Evolutionary conservation across 2,113 vertebrate genomes (phyloP), one percentile per base, ranked within the genome.

Genomic region (Pterophyllum scalare): DNA sequence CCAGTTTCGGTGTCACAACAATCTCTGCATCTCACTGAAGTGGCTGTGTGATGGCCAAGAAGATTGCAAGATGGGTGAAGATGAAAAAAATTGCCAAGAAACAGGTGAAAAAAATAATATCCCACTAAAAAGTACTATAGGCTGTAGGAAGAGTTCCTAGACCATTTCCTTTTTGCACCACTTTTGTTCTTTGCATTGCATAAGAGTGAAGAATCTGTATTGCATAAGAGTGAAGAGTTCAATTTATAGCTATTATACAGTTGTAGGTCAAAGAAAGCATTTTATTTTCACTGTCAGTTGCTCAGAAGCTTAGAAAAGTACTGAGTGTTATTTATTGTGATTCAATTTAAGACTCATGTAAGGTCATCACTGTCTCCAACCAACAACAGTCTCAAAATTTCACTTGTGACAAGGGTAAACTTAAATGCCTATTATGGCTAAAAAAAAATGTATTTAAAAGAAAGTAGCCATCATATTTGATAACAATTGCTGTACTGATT

Each of bases 1-100:
- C 90, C 98, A 99, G 85, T 99, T 98, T 81, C 97, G 96, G 77
- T 99, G 98, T 90, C 96, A 97, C 84, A 99, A 97, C 19, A 97
- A 97, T 87, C 97, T 98, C 56, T 99, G 98, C 91, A 98, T 99
- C 93, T 96, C 97, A 5, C 90, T 93, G 0, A 98, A 97, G 82
- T 99, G 98, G 98, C 93, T 96, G 78, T 99, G 98, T 77, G 98
- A 99, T 15, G 97, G 98, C 0, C 97, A 99, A 2, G 97, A 99
- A 87, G 98, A 99, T 77, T 99, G 98, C 89, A 98, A 98, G 91
- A 96, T 96, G 46, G 98, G 98, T 4, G 98, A 99, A 43, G 98
- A 99, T 2, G 98, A 99, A 92, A 97, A 94, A 80, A 96, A 95
- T 79, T 99, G 98, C 62, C 95, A 97, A 92, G 97, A 96, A 97